These are phyloP conservation scores for Rhinopomastus cyanomelas DNA, from an alignment of 2,113 vertebrate species.

Conservation along the genomic window DNA sequence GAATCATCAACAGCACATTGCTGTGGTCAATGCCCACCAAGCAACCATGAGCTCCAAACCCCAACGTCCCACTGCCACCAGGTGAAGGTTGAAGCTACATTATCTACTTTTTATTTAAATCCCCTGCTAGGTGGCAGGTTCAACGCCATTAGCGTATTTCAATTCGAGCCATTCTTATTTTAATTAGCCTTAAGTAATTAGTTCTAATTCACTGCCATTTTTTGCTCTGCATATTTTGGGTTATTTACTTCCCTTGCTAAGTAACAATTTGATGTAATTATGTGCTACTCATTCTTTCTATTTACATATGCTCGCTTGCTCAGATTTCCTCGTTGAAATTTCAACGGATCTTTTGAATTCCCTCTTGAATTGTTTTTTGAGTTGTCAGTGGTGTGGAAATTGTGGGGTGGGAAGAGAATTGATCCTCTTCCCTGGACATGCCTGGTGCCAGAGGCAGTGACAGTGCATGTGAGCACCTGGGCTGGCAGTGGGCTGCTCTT, in stretches of 20 bases:
- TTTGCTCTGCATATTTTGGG: constrained; percentile 75
- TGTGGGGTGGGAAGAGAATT: constrained; percentile 37
- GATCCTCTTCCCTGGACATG: constrained; percentile 45
- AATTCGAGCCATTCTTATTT: constrained; percentile 77
- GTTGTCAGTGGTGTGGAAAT: constrained; percentile 57
- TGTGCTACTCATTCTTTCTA: constrained; percentile 72
- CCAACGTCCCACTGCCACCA: neutral
- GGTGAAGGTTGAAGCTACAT: constrained; percentile 10
- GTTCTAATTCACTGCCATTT: constrained; percentile 76
- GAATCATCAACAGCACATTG: constrained; percentile 12
- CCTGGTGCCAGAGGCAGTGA: constrained; percentile 41
- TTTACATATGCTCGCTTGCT: constrained; percentile 67
- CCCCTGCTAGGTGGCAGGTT: constrained; percentile 70
- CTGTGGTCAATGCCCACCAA: neutral
- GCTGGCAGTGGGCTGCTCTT: constrained; percentile 29
- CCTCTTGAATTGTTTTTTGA: constrained; percentile 56
- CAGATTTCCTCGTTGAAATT: constrained; percentile 51
- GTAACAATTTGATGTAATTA: constrained; percentile 82
- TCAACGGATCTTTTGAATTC: constrained; percentile 69
- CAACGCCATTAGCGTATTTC: constrained; percentile 75
- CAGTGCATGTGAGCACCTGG: constrained; percentile 49
- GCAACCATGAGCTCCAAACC: constrained; percentile 15
- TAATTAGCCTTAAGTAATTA: constrained; percentile 85
- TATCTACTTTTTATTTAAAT: constrained; percentile 64
- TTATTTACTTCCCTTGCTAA: constrained; percentile 82